Base-by-base conservation (phyloP, 2,888 invertebrate species). In the Chrysolina oricalcia region DNA sequence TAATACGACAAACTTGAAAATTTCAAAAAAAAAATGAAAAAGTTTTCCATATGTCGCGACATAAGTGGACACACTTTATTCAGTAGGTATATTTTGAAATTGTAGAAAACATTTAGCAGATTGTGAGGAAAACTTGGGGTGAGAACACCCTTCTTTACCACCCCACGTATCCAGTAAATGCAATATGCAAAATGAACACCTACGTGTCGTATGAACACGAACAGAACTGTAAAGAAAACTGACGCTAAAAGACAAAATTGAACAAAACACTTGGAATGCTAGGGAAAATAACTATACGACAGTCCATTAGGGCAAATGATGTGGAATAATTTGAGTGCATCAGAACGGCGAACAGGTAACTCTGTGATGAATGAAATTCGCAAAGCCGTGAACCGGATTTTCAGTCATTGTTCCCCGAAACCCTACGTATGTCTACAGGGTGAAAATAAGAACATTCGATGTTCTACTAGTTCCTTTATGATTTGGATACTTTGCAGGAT, bases 271-370 rank as follows among this genome's bases (percentile, higher is more conserved):
- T 59, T 41, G 23, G 21, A 56, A 56, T 19, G 69, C 0, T 15
- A 23, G 19, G 15, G 19, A n/a, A 15, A 43, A 41, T 56, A 17
- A 48, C 19, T 17, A 46, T n/a, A 8, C 15, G 27, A 48, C 48
- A 46, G n/a, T 62, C 63, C 62, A 46, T 62, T 48, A 70, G 21
- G 9, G 17, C 11, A 48, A 64, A 63, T 71, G 35, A 40, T 46
- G n/a, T 59, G 59, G n/a, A 59, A 59, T 59, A 35, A 59, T 59
- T 59, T 59, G 59, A 59, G 59, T 66, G 62, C n/a, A 17, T 3
- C 13, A 66, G 10, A 6, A n/a, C 10, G 53, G 11, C 19, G 13
- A 21, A 21, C 21, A 53, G 53, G 21, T 53, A 19, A 21, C 8
- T 6, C 8, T 35, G 53, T 15, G 43, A 43, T 9, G 43, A 43